phyloP scores from a whole-genome alignment of 1,140 invertebrate genomes.

The Drosophila gunungcola region DNA sequence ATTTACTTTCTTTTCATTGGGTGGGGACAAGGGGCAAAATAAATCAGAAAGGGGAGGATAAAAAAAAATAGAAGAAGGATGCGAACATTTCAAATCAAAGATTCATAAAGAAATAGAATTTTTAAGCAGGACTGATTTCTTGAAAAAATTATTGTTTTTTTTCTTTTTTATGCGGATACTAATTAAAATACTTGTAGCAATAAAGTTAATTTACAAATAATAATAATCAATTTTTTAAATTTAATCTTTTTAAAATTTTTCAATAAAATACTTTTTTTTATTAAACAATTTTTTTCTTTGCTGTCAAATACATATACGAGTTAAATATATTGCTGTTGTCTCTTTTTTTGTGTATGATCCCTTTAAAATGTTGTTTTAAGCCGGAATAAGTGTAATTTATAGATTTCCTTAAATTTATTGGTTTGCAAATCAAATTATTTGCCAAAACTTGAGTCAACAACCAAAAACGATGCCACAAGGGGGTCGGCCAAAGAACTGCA shows the following conservation, averaged over 20 bases:
- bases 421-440: constrained; percentile 82
- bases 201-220: too few species aligned
- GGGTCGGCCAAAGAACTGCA: constrained; percentile 52
- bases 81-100: neutral
- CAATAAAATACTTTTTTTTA: neutral
- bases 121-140: neutral
- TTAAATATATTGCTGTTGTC: constrained; percentile 6
- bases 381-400: constrained; percentile 76
- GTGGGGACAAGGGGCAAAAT: constrained; percentile 15
- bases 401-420: constrained; percentile 67
- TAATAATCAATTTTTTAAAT: too few species aligned
- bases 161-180: too few species aligned
- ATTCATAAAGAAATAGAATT: neutral
- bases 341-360: constrained; percentile 32
- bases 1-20: constrained; percentile 63
- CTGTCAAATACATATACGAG: neutral
- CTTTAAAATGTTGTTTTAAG: constrained; percentile 57
- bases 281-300: neutral
- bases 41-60: constrained; percentile 3
- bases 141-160: too few species aligned
- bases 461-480: constrained; percentile 78
- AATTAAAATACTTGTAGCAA: too few species aligned
- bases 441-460: constrained; percentile 83
- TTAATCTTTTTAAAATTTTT: neutral
- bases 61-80: neutral